Evolutionary conservation across 2,797 vertebrate genomes (phyloP).

Genomic region (Staurois parvus): DNA sequence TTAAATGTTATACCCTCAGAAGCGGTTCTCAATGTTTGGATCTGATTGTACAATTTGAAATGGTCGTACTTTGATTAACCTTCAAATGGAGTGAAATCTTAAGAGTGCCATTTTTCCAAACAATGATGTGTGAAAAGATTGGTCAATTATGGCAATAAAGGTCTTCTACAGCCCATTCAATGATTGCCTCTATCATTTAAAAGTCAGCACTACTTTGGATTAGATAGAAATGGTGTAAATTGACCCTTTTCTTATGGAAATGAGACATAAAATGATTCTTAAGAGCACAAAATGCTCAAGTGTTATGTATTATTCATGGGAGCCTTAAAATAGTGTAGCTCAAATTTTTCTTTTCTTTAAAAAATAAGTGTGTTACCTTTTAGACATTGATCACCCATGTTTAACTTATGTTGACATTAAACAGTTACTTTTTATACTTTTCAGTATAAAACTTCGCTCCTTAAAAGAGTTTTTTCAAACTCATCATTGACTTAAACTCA

Average conservation of each 20-base stretch:
- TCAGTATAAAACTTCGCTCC: too few species aligned
- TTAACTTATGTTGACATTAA: background rate
- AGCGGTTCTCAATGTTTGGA: background rate
- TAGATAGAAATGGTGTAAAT: conserved; percentile 17
- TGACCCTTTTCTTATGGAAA: conserved; percentile 43
- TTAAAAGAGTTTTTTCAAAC: too few species aligned
- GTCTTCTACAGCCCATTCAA: conserved; percentile 6
- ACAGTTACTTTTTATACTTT: background rate
- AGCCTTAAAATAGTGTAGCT: conserved; percentile 40
- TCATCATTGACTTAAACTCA: too few species aligned
- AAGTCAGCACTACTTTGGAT: conserved; percentile 1
- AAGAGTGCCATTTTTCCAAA: conserved; percentile 10
- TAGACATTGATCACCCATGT: conserved; percentile 19
- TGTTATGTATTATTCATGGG: conserved; percentile 56
- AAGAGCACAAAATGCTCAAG: conserved; percentile 42
- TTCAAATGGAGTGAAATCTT: conserved; percentile 27
- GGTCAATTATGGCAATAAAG: conserved; percentile 41
- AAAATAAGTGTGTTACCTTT: conserved; percentile 2
- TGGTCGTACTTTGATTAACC: conserved; percentile 48
- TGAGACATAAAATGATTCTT: conserved; percentile 45
- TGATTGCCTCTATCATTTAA: conserved; percentile 38
- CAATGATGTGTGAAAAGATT: conserved; percentile 19
- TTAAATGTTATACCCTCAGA: conserved; percentile 4
- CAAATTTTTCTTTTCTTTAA: conserved; percentile 23
- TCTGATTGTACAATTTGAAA: background rate